Percentiles rank a stretch among this genome's conserved stretches.
Conservation (phyloP, 2,113 vertebrate species). For the Aptenodytes patagonicus region DNA sequence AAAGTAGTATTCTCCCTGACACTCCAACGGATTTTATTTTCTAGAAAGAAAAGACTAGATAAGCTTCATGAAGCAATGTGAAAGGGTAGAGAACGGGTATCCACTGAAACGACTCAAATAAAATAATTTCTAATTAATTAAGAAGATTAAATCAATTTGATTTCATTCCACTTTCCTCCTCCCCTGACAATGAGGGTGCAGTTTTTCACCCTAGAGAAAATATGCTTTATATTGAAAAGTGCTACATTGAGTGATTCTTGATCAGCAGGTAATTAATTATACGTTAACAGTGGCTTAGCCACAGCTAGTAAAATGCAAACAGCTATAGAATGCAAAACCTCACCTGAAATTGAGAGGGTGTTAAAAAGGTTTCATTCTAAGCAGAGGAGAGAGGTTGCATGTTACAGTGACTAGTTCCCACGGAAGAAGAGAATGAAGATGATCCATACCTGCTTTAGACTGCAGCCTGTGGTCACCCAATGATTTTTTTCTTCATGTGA, state of each 20-base stretch:
- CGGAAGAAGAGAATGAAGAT: not conserved
- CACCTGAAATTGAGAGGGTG: not conserved
- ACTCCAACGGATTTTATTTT: not conserved
- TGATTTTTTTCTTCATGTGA: not conserved
- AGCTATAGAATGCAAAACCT: not conserved
- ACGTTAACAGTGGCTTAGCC: not conserved
- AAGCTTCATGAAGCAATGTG: not conserved
- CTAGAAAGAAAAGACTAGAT: not conserved
- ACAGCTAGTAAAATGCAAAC: not conserved
- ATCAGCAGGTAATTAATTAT: not conserved
- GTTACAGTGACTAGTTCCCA: not conserved
- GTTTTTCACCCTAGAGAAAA: not conserved
- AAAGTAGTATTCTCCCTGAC: not conserved
- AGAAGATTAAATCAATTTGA: not conserved
- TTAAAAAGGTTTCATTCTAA: not conserved
- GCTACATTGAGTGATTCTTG: not conserved
- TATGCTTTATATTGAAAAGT: not conserved
- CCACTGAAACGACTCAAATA: not conserved
- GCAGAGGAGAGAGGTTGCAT: not conserved
- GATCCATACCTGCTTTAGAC: not conserved
- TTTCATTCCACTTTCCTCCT: not conserved
- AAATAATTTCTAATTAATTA: not conserved
- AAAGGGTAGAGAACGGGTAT: not conserved
- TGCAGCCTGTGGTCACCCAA: not conserved
- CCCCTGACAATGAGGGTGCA: fast-evolving